Conservation (phyloP, 2,797 vertebrate species). For the Fringilla coelebs region DNA sequence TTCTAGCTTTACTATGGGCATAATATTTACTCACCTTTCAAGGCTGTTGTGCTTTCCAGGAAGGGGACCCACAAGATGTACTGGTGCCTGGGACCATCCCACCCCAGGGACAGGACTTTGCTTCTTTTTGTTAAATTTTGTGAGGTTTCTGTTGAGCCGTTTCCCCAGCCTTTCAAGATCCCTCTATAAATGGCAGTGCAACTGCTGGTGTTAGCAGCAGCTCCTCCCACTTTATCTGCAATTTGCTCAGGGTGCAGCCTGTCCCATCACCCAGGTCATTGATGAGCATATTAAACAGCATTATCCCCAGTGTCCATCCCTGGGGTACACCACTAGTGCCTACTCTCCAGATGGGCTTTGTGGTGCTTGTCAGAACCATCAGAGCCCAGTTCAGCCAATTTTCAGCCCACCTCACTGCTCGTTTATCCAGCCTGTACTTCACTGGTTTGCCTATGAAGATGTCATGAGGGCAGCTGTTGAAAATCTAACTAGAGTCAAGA, state of each 20-base stretch:
- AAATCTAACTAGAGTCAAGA: background rate
- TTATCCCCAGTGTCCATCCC: background rate
- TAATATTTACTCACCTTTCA: background rate
- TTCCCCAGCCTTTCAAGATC: background rate
- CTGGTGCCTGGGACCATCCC: background rate
- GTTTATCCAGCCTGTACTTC: background rate
- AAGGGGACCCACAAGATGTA: background rate
- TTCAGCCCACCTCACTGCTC: background rate
- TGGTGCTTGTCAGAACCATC: background rate
- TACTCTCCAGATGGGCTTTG: background rate
- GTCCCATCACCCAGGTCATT: background rate
- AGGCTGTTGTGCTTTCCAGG: background rate
- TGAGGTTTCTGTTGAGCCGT: background rate
- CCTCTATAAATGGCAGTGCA: background rate
- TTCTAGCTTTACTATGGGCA: background rate
- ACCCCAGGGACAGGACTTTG: background rate
- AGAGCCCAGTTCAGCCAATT: background rate
- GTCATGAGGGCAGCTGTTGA: background rate
- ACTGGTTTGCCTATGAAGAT: background rate
- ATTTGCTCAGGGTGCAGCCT: background rate
- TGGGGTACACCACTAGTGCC: background rate
- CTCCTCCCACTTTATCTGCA: background rate
- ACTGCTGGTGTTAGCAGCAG: background rate
- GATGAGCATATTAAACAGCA: background rate
- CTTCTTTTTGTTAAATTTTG: background rate